Evolutionary conservation across 2,888 invertebrate genomes (phyloP).

Genomic region (Subacronicta megacephala): DNA sequence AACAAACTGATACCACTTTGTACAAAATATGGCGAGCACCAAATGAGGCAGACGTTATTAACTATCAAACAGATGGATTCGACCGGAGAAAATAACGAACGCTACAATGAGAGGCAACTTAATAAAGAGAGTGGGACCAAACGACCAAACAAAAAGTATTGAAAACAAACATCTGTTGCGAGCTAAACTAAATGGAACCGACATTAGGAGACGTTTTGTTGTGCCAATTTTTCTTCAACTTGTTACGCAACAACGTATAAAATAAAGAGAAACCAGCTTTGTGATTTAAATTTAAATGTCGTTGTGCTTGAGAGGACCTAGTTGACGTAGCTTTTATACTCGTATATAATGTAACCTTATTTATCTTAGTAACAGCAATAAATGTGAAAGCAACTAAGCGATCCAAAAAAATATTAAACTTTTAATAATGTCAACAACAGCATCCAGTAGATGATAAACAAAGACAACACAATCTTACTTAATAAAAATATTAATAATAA

Average conservation of each 20-base stretch:
- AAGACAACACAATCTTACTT: too few relatives aligned
- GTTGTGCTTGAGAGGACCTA: neutral
- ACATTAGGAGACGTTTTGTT: conserved; percentile 34
- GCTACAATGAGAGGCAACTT: conserved; percentile 45
- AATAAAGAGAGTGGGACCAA: conserved; percentile 56
- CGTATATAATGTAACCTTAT: too few relatives aligned
- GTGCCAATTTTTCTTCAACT: conserved; percentile 18
- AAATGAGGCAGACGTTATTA: conserved; percentile 41
- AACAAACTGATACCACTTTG: conserved; percentile 6
- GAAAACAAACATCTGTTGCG: conserved; percentile 67
- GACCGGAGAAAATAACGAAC: conserved; percentile 39
- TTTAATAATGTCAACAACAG: too few relatives aligned
- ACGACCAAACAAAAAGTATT: conserved; percentile 54
- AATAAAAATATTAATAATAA: too few relatives aligned
- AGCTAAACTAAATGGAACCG: conserved; percentile 42
- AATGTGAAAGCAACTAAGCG: too few relatives aligned
- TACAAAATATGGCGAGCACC: conserved; percentile 22
- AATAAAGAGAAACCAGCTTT: conserved; percentile 7
- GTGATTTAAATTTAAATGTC: neutral
- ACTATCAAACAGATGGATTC: conserved; percentile 42
- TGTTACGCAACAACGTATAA: conserved; percentile 7
- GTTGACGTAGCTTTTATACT: too few relatives aligned
- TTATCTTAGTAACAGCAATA: too few relatives aligned
- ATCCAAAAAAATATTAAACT: too few relatives aligned
- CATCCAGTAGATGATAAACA: too few relatives aligned